phyloP scores from a whole-genome alignment of 2,888 invertebrate species.

The Thalpophila matura region DNA sequence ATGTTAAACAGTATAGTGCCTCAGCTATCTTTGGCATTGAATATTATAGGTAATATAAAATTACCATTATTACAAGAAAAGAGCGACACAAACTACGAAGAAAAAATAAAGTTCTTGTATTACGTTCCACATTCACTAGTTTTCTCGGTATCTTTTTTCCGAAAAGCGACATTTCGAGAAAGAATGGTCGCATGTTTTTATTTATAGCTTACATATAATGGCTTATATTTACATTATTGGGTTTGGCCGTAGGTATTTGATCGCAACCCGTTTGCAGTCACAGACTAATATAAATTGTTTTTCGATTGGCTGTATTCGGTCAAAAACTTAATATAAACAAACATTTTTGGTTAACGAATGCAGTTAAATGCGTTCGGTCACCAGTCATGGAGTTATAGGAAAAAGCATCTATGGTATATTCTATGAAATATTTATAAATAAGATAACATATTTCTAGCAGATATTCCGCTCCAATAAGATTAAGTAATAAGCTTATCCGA shows the following conservation, averaged over 20 bases:
- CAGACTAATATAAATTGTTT: too few species aligned
- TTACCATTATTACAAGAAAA: not conserved
- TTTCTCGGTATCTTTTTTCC: not conserved
- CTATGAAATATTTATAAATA: conserved; percentile 7
- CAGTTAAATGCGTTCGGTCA: too few species aligned
- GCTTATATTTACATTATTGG: too few species aligned
- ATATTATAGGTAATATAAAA: not conserved
- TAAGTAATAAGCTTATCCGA: conserved; percentile 67
- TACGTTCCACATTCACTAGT: not conserved
- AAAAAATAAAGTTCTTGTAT: not conserved
- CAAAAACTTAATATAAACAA: too few species aligned
- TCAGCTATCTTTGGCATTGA: not conserved
- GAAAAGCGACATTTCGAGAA: not conserved
- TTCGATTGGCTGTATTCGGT: too few species aligned
- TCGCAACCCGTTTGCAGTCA: too few species aligned
- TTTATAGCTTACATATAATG: not conserved
- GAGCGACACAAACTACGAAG: not conserved
- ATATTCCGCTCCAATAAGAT: conserved; percentile 64
- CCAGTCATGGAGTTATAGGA: not conserved
- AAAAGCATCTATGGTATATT: not conserved
- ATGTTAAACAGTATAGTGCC: not conserved
- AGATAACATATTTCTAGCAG: conserved; percentile 18
- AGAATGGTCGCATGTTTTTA: not conserved
- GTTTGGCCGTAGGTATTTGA: too few species aligned
- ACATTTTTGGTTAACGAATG: too few species aligned